Evolutionary conservation across 2,797 vertebrate species (phyloP).

Genomic region (Pangasius djambal): DNA sequence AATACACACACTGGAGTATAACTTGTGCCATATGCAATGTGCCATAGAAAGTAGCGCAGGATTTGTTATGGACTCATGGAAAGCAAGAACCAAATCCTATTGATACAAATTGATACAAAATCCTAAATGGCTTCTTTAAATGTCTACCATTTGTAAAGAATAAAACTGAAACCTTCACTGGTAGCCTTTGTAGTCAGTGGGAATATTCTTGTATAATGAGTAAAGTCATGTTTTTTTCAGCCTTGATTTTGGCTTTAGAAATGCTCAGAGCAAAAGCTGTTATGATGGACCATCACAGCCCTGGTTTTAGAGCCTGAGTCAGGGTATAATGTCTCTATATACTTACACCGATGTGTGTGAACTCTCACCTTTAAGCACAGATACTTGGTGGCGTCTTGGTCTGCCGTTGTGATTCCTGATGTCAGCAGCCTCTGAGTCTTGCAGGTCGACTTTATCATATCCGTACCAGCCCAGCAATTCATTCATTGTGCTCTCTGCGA

Average conservation of each 20-base stretch:
- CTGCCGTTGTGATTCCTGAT: conserved; percentile 87
- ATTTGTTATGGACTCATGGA: background rate
- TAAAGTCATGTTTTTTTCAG: background rate
- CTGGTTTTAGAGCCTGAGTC: background rate
- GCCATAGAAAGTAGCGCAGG: background rate
- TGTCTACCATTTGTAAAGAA: background rate
- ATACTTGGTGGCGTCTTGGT: conserved; percentile 92
- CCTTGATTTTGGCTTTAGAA: background rate
- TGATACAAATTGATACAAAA: background rate
- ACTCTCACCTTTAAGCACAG: conserved; percentile 94
- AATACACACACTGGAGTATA: background rate
- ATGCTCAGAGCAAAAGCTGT: background rate
- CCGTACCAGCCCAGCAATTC: conserved; percentile 99
- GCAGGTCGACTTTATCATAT: conserved; percentile 94
- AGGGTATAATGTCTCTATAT: too few relatives aligned
- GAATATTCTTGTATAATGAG: background rate
- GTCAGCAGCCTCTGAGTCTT: conserved; percentile 88
- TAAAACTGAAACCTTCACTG: background rate
- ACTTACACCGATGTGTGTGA: background rate
- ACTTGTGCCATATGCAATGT: background rate
- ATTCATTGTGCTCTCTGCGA: conserved; percentile 99
- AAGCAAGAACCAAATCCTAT: background rate
- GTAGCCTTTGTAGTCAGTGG: background rate
- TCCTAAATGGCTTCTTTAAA: background rate
- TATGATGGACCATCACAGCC: background rate